Conservation (phyloP, 2,797 vertebrate genomes). For the Ctenosaura bakeri region DNA sequence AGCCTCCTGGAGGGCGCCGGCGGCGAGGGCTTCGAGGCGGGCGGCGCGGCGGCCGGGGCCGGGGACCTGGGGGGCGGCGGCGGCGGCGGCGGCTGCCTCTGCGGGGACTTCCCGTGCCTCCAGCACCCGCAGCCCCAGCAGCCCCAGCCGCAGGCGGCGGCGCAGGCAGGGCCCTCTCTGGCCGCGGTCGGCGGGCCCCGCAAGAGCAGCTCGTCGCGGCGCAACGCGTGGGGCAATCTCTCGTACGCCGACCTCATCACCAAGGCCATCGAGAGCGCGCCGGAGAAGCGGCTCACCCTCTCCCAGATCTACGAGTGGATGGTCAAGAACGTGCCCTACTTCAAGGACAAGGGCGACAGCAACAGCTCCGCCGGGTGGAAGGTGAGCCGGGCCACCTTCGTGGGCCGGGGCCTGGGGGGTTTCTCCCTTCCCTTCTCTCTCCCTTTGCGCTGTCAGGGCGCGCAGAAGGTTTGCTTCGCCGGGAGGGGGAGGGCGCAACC, state of each 20-base stretch:
- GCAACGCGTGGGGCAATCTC: constrained; percentile 98
- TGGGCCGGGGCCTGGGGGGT: neutral
- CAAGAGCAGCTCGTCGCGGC: constrained; percentile 95
- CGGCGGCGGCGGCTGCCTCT: constrained; percentile 79
- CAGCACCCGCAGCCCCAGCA: constrained; percentile 82
- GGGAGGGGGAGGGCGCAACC: too few relatives aligned
- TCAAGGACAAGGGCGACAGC: constrained; percentile 98
- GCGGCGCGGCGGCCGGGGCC: constrained; percentile 81
- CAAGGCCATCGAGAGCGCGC: constrained; percentile 96
- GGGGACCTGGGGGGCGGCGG: constrained; percentile 52
- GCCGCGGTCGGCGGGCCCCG: constrained; percentile 82
- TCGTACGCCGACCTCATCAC: constrained; percentile 98
- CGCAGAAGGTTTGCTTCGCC: neutral
- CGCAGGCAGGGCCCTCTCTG: constrained; percentile 82
- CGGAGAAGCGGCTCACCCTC: constrained; percentile 93
- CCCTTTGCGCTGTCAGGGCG: neutral
- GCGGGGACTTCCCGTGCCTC: constrained; percentile 72
- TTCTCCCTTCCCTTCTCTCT: neutral
- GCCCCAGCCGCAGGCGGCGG: constrained; percentile 82
- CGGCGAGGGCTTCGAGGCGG: constrained; percentile 75
- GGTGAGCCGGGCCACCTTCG: too few relatives aligned
- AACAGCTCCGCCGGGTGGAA: constrained; percentile 98
- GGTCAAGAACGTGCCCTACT: constrained; percentile 97
- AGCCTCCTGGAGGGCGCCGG: constrained; percentile 89
- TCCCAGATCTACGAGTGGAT: constrained; percentile 99